Conservation (phyloP, 2,797 vertebrate species). For the Natrix natrix region DNA sequence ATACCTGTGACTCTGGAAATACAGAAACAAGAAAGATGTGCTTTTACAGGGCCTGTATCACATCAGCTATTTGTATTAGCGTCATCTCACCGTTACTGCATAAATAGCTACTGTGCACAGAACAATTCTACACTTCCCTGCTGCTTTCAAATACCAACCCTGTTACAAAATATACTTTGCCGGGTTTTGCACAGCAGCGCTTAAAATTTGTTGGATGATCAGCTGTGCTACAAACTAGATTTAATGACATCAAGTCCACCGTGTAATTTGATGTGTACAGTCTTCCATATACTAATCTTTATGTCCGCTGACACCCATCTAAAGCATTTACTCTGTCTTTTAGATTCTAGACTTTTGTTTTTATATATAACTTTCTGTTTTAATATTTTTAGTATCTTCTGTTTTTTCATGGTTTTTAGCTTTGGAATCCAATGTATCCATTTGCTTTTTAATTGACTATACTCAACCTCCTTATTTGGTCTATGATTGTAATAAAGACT, state of each 20-base stretch:
- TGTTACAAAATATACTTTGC: not conserved
- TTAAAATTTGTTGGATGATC: not conserved
- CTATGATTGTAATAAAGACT: not conserved
- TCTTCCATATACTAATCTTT: not conserved
- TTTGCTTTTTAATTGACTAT: not conserved
- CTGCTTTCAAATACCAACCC: not conserved
- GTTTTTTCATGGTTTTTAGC: not conserved
- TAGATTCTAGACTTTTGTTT: not conserved
- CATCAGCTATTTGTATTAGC: not conserved
- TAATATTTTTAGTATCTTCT: not conserved
- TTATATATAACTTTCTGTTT: not conserved
- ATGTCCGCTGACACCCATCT: not conserved
- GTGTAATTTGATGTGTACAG: not conserved
- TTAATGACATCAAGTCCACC: not conserved
- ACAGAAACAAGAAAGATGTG: not conserved
- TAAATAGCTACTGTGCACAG: not conserved
- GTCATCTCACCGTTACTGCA: not conserved
- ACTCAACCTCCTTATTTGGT: not conserved
- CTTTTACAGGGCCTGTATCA: not conserved
- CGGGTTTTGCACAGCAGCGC: not conserved
- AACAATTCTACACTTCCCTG: not conserved
- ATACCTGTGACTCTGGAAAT: not conserved
- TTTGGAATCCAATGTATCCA: not conserved
- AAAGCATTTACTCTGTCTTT: not conserved
- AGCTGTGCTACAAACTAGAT: not conserved